Conservation (phyloP, 2,113 vertebrate genomes). For the Aspiorhynchus laticeps region DNA sequence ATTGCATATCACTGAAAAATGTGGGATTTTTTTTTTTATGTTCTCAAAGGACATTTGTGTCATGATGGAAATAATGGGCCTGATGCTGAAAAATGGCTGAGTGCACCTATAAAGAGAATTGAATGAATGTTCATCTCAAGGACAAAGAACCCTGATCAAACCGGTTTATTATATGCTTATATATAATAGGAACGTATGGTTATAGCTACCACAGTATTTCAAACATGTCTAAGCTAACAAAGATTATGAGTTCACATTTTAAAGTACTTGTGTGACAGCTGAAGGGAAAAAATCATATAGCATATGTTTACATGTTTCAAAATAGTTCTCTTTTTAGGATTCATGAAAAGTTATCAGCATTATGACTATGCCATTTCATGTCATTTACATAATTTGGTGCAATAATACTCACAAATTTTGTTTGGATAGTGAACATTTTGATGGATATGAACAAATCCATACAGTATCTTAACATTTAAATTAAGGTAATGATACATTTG, state of each 20-base stretch:
- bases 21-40: neutral
- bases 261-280: slow-evolving; percentile 23
- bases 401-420: slow-evolving; percentile 48
- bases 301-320: slow-evolving; percentile 61
- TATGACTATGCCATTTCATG: slow-evolving; percentile 38
- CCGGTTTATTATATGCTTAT: slow-evolving; percentile 29
- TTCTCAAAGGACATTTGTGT: slow-evolving; percentile 1
- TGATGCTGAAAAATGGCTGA: slow-evolving; percentile 22
- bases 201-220: slow-evolving; percentile 29
- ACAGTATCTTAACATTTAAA: neutral
- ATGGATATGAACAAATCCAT: slow-evolving; percentile 29
- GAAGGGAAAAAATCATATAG: slow-evolving; percentile 48
- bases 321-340: slow-evolving; percentile 42
- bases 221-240: slow-evolving; percentile 38
- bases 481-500: neutral
- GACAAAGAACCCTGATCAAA: slow-evolving; percentile 22
- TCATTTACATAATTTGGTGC: slow-evolving; percentile 55
- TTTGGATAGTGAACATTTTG: slow-evolving; percentile 37
- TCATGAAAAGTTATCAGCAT: slow-evolving; percentile 35
- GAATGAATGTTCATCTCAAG: slow-evolving; percentile 20
- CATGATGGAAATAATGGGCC: neutral
- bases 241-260: slow-evolving; percentile 25
- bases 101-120: slow-evolving; percentile 12
- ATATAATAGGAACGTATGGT: slow-evolving; percentile 24
- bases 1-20: neutral